Evolutionary conservation across 2,113 vertebrate species (phyloP), one percentile per base, ranked within the genome.

Genomic region (Petrocephalus microphthalmus): DNA sequence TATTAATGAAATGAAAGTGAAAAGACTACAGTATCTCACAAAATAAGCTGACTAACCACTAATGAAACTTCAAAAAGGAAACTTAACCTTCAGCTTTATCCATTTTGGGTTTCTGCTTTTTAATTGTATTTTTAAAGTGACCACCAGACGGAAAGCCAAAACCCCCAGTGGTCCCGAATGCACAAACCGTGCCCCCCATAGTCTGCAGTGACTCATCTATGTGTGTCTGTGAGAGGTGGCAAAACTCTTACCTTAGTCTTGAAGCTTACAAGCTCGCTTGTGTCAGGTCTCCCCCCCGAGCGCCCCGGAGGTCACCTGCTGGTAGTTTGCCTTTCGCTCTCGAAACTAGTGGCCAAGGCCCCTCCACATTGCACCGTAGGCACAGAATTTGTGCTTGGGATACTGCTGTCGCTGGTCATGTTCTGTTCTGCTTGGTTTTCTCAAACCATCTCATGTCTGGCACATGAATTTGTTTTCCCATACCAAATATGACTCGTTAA

Each of bases 11-110:
- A 56, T 33, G 19, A 49, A 71, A 89, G 49, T 45, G 10, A 29
- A 42, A 45, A 29, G 71, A 67, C 45, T 88, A 33, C 15, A 22
- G 7, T 29, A 88, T 33, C 49, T 78, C 49, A 37, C 29, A 57
- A 88, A 64, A 84, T 29, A 88, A 60, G 81, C 53, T 84, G 78
- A 29, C 56, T 37, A 5, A 57, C 49, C 74, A 57, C 49, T 88
- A 2, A 10, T 54, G 53, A 54, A 54, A 54, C 47, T 19, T 6
- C 6, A 8, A 51, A 19, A 88, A 37, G 49, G 87, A 42, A 56
- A 56, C 37, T 49, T 56, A 56, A 3, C 5, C 3, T 22, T 10
- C n/a, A 22, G 6, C 20, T 67, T 67, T n/a, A 67, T 67, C 7
- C 22, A 1, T 19, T 81, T 81, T 42, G 29, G 74, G 29, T 17